A percentile compares a stretch with the other conserved stretches of the same genome.
phyloP scores from a whole-genome alignment of 2,888 invertebrate species.

The Steromphala cineraria region DNA sequence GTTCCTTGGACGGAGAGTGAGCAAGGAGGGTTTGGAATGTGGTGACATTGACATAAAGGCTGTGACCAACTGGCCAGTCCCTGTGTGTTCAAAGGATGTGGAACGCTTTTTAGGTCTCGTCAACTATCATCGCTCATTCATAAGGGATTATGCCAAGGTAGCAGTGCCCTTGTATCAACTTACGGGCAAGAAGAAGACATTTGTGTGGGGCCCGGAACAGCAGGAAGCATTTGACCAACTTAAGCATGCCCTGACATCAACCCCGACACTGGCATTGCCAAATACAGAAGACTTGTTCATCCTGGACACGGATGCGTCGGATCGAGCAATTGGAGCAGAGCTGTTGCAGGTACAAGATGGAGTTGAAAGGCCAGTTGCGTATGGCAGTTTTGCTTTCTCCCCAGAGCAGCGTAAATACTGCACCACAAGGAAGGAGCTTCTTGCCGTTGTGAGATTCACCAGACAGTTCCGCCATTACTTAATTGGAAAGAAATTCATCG shows the following conservation, averaged over 20 bases:
- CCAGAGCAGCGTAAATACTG: constrained; percentile 40
- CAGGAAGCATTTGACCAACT: neutral
- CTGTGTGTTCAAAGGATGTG: too few species aligned
- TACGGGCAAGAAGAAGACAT: neutral
- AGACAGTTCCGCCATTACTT: constrained; percentile 39
- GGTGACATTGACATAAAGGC: too few species aligned
- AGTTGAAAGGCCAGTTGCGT: constrained; percentile 34
- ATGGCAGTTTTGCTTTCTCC: constrained; percentile 33
- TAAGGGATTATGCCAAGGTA: too few species aligned
- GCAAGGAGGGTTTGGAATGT: too few species aligned
- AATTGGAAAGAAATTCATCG: constrained; percentile 27
- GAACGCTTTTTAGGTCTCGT: too few species aligned
- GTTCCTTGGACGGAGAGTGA: too few species aligned
- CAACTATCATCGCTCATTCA: too few species aligned
- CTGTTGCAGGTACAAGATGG: constrained; percentile 38
- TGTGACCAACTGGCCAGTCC: too few species aligned
- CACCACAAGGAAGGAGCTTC: constrained; percentile 41
- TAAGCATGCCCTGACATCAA: neutral
- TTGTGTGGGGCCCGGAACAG: constrained; percentile 1
- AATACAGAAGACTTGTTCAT: constrained; percentile 32
- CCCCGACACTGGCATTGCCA: constrained; percentile 35
- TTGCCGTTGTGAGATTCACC: constrained; percentile 36
- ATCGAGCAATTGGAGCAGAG: constrained; percentile 41
- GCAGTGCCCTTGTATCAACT: too few species aligned
- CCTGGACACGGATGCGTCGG: constrained; percentile 40